These are phyloP conservation scores for Nestor notabilis DNA, from an alignment of 2,113 vertebrate species.

Conservation along the genomic window DNA sequence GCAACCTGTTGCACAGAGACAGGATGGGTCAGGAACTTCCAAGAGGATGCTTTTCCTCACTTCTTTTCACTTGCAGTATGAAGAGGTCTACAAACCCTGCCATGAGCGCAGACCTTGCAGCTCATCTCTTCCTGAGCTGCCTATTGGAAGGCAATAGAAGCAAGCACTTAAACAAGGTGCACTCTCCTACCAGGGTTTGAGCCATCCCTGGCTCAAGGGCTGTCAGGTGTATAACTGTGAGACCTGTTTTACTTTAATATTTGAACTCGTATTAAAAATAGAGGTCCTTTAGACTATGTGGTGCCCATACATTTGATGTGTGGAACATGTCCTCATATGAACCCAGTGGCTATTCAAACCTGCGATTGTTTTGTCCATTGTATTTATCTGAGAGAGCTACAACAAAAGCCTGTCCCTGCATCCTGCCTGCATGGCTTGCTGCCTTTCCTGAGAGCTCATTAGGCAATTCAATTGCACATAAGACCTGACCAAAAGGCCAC, in stretches of 20 bases:
- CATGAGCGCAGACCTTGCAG: neutral
- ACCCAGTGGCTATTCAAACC: neutral
- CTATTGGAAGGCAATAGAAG: neutral
- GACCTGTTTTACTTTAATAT: neutral
- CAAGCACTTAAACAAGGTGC: neutral
- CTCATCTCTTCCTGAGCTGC: neutral
- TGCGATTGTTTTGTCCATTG: conserved; percentile 3
- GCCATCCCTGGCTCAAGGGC: neutral
- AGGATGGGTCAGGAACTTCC: neutral
- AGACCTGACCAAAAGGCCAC: neutral
- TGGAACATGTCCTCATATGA: neutral
- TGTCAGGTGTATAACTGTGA: neutral
- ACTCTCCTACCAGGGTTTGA: neutral
- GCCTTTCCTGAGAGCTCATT: conserved; percentile 43
- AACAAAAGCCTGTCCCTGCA: neutral
- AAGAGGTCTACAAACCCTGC: neutral
- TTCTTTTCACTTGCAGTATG: neutral
- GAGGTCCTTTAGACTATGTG: neutral
- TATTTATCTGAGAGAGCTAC: neutral
- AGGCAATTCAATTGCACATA: neutral
- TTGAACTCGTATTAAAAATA: neutral
- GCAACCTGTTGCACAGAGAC: neutral
- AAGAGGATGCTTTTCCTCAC: neutral
- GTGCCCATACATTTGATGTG: neutral
- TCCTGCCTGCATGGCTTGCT: neutral